Evolutionary conservation across 2,113 vertebrate species (phyloP), one percentile per base, ranked within the genome.

Genomic region (Melozone crissalis): DNA sequence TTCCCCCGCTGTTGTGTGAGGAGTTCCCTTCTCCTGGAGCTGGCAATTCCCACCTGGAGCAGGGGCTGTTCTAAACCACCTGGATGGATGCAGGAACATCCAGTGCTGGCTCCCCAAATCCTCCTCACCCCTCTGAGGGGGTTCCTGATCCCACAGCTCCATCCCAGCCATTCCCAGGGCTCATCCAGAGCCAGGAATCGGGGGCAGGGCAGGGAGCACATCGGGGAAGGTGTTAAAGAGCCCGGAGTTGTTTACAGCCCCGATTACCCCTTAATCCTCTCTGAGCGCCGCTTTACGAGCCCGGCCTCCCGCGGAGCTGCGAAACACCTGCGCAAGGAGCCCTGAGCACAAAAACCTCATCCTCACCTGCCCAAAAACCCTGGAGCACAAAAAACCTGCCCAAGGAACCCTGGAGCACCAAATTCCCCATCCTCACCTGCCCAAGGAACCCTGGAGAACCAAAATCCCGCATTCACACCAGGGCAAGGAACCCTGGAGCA

Each of bases 211-310:
- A 35, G 54, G 2, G 11, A 87, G 80, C 89, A 16, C 94, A 93
- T n/a, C 91, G 4, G 76, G 0, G 18, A 24, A 97, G 94, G 89
- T 89, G 95, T 95, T 91, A 94, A 95, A 66, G 93, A 91, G 89
- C 61, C 80, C 43, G 7, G 27, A 82, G 84, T 94, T 95, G 95
- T 94, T 94, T 95, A 95, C 58, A 91, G 58, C 96, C 77, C 49
- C 44, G 51, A 94, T 93, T 87, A 41, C 66, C 80, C 91, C 76
- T 82, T 95, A 94, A 94, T 82, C 96, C 87, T 75, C 68, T 33
- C 46, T 1, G 61, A 91, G 85, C 12, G 2, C 87, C 16, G 81
- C 81, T 87, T 73, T 58, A 69, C 9, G 76, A 90, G 82, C 43
- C 0, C 51, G 74, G 87, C 13, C 73, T 78, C 85, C 85, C 5